These are phyloP conservation scores for Acrobasis consociella DNA, from an alignment of 2,888 invertebrate species.

Conservation along the genomic window DNA sequence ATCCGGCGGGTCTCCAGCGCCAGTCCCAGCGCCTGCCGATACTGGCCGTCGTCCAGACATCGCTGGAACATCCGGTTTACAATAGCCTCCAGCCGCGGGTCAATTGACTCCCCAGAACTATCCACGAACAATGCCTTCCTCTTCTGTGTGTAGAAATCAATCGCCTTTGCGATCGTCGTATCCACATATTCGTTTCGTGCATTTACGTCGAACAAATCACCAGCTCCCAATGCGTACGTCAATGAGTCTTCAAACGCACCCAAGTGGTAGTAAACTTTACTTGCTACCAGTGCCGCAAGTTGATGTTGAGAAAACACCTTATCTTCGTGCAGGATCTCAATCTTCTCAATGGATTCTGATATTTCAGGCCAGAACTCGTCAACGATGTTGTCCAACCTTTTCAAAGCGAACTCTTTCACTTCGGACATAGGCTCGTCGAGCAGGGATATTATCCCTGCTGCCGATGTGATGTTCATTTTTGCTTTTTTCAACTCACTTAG, in stretches of 20 bases:
- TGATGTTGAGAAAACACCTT: constrained; percentile 93
- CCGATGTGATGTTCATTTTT: constrained; percentile 80
- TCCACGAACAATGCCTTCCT: constrained; percentile 89
- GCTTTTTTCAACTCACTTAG: constrained; percentile 32
- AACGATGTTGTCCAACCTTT: constrained; percentile 95
- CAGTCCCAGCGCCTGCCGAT: constrained; percentile 97
- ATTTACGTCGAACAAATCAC: constrained; percentile 96
- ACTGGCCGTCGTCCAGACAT: constrained; percentile 97
- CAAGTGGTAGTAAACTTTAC: constrained; percentile 98
- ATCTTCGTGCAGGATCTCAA: constrained; percentile 98
- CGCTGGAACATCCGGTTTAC: constrained; percentile 99
- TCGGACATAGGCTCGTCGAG: constrained; percentile 97
- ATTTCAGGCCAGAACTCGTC: constrained; percentile 99
- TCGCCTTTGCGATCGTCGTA: constrained; percentile 98
- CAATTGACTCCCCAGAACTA: constrained; percentile 86
- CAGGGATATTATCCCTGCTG: constrained; percentile 96
- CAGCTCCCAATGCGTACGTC: constrained; percentile 98
- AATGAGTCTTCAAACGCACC: constrained; percentile 98
- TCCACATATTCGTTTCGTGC: constrained; percentile 97
- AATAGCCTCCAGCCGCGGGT: constrained; percentile 93
- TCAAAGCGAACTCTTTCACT: constrained; percentile 95
- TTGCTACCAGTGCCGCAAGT: constrained; percentile 97
- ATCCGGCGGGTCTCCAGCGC: constrained; percentile 98
- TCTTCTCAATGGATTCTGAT: constrained; percentile 98
- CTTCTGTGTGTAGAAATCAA: constrained; percentile 97